Percentiles rank a stretch among this genome's conserved stretches.
phyloP scores from a whole-genome alignment of 2,797 vertebrate species.

The Neostethus bicornis region DNA sequence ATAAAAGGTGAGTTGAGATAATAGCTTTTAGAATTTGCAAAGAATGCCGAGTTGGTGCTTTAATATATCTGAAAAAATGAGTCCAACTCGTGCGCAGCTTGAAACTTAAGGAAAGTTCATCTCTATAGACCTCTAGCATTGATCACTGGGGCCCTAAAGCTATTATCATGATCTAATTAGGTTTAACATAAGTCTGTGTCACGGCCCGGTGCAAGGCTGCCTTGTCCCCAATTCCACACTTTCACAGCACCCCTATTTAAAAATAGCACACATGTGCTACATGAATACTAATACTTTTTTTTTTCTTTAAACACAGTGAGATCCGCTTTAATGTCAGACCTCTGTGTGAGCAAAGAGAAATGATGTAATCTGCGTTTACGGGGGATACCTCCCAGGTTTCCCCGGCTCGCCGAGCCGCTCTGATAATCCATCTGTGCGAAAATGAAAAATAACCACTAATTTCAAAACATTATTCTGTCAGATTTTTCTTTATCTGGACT shows the following conservation, averaged over 20 bases:
- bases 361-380: slow-evolving; percentile 25
- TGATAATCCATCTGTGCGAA: background rate
- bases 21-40: slow-evolving; percentile 3
- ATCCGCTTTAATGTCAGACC: slow-evolving; percentile 50
- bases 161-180: slow-evolving; percentile 87
- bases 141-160: slow-evolving; percentile 85
- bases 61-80: slow-evolving; percentile 53
- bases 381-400: slow-evolving; percentile 20
- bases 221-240: slow-evolving; percentile 82
- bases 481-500: background rate
- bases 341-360: slow-evolving; percentile 32
- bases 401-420: background rate
- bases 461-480: slow-evolving; percentile 1
- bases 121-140: slow-evolving; percentile 80
- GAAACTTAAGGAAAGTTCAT: slow-evolving; percentile 82
- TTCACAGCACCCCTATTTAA: slow-evolving; percentile 75
- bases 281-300: slow-evolving; percentile 54
- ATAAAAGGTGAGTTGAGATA: background rate
- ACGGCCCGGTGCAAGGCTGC: slow-evolving; percentile 81
- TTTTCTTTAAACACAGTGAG: slow-evolving; percentile 22
- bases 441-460: background rate
- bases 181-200: slow-evolving; percentile 85
- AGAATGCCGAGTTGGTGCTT: slow-evolving; percentile 1
- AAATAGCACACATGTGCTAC: slow-evolving; percentile 72
- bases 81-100: slow-evolving; percentile 64